Percentiles rank a stretch among this genome's conserved stretches.
Evolutionary conservation across 2,888 invertebrate species (phyloP).

Genomic region (Pyrocoelia pectoralis): DNA sequence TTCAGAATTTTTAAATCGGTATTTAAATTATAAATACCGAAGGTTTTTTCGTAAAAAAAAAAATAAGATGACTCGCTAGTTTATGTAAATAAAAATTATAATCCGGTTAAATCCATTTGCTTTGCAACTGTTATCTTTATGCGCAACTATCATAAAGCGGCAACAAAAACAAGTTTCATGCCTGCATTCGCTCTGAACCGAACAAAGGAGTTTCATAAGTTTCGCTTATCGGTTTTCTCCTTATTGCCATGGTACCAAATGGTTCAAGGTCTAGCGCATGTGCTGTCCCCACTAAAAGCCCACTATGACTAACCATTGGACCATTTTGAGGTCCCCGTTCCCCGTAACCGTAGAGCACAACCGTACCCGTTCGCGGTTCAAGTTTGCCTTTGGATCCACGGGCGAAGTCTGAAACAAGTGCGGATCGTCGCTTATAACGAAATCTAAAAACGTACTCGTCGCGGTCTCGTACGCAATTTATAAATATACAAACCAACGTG

Average conservation of each 20-base stretch:
- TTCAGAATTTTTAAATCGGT: not conserved
- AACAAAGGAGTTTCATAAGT: constrained; percentile 35
- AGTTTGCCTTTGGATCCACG: constrained; percentile 20
- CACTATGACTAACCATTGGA: constrained; percentile 32
- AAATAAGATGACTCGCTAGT: not conserved
- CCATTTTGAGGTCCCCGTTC: constrained; percentile 25
- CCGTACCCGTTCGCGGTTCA: not conserved
- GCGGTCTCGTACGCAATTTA: not conserved
- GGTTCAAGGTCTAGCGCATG: constrained; percentile 32
- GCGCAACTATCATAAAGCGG: constrained; percentile 24
- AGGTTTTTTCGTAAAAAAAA: no score
- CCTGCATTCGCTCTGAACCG: constrained; percentile 17
- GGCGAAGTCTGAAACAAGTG: constrained; percentile 23
- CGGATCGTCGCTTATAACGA: constrained; percentile 24
- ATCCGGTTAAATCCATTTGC: constrained; percentile 14
- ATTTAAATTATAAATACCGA: no score
- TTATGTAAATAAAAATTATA: constrained; percentile 9
- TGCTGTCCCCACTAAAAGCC: constrained; percentile 27
- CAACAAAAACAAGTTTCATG: constrained; percentile 33
- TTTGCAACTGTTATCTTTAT: constrained; percentile 24
- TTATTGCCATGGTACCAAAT: constrained; percentile 36
- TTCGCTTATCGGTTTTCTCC: constrained; percentile 34
- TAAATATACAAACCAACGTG: not conserved
- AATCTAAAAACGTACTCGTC: constrained; percentile 25
- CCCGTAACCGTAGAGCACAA: constrained; percentile 11